phyloP scores from a whole-genome alignment of 2,113 vertebrate species.

The Felis chaus region DNA sequence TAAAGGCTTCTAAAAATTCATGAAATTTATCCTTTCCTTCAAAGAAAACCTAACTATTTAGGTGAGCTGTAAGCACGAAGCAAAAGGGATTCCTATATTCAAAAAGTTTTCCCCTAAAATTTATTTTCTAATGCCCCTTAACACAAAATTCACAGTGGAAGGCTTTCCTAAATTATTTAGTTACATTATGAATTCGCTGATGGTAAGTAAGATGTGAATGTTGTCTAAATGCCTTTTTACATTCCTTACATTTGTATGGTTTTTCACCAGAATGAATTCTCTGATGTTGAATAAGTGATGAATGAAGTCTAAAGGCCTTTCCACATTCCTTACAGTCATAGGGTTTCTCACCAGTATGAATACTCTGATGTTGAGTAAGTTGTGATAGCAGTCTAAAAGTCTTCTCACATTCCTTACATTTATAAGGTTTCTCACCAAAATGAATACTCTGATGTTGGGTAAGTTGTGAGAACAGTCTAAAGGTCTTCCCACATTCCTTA shows the following conservation, averaged over 20 bases:
- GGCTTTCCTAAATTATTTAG: slow-evolving; percentile 43
- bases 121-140: slow-evolving; percentile 19
- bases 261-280: slow-evolving; percentile 84
- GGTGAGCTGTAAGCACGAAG: slow-evolving; percentile 17
- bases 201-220: slow-evolving; percentile 83
- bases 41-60: slow-evolving; percentile 16
- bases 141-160: slow-evolving; percentile 24
- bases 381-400: slow-evolving; percentile 74
- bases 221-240: slow-evolving; percentile 85
- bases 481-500: slow-evolving; percentile 79
- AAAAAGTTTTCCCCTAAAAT: slow-evolving; percentile 38
- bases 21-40: not conserved
- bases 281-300: slow-evolving; percentile 77
- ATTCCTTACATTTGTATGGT: slow-evolving; percentile 86
- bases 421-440: slow-evolving; percentile 80
- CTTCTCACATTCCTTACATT: slow-evolving; percentile 76
- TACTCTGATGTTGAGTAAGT: slow-evolving; percentile 79
- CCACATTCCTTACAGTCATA: slow-evolving; percentile 80
- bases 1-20: not conserved
- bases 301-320: slow-evolving; percentile 79
- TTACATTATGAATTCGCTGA: slow-evolving; percentile 75
- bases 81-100: slow-evolving; percentile 40
- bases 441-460: slow-evolving; percentile 80
- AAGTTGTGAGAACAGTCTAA: slow-evolving; percentile 76
- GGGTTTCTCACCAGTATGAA: slow-evolving; percentile 78